These are phyloP conservation scores for Rotaria sp. DNA, from an alignment of 2,888 invertebrate genomes.

Conservation along the genomic window DNA sequence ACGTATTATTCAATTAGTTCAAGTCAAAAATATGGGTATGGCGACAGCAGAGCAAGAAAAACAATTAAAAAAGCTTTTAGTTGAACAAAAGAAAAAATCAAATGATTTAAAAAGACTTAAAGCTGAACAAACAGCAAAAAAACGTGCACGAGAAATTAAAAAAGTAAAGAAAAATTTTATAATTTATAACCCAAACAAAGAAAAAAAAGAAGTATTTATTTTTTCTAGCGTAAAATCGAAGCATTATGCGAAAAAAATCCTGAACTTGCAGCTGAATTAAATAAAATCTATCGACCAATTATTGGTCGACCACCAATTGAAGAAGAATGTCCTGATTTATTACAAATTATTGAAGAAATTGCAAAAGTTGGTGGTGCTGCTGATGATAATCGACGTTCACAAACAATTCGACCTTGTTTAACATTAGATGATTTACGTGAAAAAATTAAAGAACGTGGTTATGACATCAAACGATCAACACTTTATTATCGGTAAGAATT, in stretches of 20 bases:
- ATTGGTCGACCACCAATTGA: constrained; percentile 17
- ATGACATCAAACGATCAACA: constrained; percentile 25
- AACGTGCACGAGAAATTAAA: background rate
- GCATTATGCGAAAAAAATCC: constrained; percentile 6
- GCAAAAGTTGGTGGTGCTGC: constrained; percentile 22
- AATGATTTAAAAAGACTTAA: constrained; percentile 7
- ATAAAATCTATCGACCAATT: background rate
- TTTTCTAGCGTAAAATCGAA: constrained; percentile 11
- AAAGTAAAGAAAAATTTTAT: background rate
- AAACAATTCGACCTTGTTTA: constrained; percentile 16
- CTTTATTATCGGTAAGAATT: constrained; percentile 1
- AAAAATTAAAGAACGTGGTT: constrained; percentile 24
- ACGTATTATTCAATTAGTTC: background rate
- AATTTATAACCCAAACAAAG: too few relatives aligned
- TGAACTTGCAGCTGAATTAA: constrained; percentile 4
- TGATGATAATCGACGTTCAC: background rate
- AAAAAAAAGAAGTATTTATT: background rate
- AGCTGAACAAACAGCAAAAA: constrained; percentile 13
- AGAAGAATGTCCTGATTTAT: constrained; percentile 27
- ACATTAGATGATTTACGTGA: constrained; percentile 26
- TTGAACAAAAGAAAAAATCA: constrained; percentile 25
- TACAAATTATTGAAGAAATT: constrained; percentile 23
- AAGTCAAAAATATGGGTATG: constrained; percentile 20
- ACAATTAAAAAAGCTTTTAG: constrained; percentile 4
- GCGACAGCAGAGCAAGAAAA: background rate